Evolutionary conservation across 2,797 vertebrate species (phyloP), one percentile per base, ranked within the genome.

Genomic region (Malurus leucopterus): DNA sequence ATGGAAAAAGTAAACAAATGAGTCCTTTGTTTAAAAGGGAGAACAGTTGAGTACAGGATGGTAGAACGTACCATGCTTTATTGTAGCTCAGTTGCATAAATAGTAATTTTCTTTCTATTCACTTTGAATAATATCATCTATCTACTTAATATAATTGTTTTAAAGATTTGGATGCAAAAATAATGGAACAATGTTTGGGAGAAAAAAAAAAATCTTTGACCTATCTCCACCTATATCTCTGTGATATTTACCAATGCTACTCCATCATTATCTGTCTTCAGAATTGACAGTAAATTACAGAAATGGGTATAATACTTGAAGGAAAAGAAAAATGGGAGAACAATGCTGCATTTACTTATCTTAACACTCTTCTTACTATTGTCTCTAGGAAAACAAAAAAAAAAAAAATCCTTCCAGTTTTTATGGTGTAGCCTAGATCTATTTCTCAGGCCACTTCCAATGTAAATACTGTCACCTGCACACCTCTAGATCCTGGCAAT

Each of bases 331-430:
- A 84, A 87, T 41, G 9, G 34, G 9, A 75, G 19, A 68, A 53
- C 5, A 71, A n/a, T 34, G 10, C 10, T 71, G 11, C 6, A 2
- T 68, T 74, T 74, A 61, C 40, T 51, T 49, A 47, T 38, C 20
- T 44, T 40, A 40, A 24, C 2, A 55, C 3, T 32, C 8, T 68
- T 81, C 29, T 55, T 85, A 18, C 19, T 58, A 6, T 36, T 79
- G 14, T 5, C 17, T 32, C 27, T 36, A 44, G 15, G 9, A 61
- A n/a, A 71, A 81, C 19, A 2, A 40, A 68, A 68, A 51, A 5
- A 18, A 58, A 58, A 1, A 2, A n/a, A n/a, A n/a, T n/a, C 1
- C 2, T 15, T 75, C 47, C 47, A 7, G 8, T 54, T 50, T n/a
- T 13, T 40, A n/a, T 6, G 6, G 14, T 41, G 4, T 12, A 49